Conservation (phyloP, 1,140 invertebrate genomes). For the Pachyrhynchus sulphureomaculatus region DNA sequence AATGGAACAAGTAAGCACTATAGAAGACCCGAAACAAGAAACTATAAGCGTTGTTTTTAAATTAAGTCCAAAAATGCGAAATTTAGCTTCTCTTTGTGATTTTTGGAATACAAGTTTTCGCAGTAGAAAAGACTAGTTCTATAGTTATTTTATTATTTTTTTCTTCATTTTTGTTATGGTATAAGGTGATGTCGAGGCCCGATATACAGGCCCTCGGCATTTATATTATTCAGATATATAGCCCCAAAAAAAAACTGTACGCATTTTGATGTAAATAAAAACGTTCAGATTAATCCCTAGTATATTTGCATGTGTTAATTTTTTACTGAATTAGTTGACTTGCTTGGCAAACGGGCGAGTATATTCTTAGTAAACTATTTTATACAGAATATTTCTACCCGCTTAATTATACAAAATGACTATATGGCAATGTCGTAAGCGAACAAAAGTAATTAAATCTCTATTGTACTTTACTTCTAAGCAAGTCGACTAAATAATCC, state of each 20-base stretch:
- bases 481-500: conserved; percentile 29
- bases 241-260: conserved; percentile 22
- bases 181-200: conserved; percentile 29
- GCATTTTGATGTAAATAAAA: conserved; percentile 46
- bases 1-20: conserved; percentile 47
- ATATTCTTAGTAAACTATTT: background rate
- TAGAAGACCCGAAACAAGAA: conserved; percentile 16
- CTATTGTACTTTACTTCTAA: no score
- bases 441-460: no score
- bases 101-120: conserved; percentile 45
- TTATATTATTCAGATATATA: conserved; percentile 22
- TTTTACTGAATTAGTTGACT: conserved; percentile 34
- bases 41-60: conserved; percentile 46
- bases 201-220: conserved; percentile 30
- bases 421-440: no score
- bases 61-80: conserved; percentile 44
- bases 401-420: no score
- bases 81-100: conserved; percentile 47
- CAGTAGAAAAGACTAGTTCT: conserved; percentile 32
- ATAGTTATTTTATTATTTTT: conserved; percentile 29
- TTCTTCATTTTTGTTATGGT: conserved; percentile 28
- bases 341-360: background rate
- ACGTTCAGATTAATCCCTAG: conserved; percentile 40
- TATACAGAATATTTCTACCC: background rate
- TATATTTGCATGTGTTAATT: conserved; percentile 47